Percentiles rank a stretch among this genome's conserved stretches.
Evolutionary conservation across 2,113 vertebrate genomes (phyloP).

Genomic region (Syngnathoides biaculeatus): DNA sequence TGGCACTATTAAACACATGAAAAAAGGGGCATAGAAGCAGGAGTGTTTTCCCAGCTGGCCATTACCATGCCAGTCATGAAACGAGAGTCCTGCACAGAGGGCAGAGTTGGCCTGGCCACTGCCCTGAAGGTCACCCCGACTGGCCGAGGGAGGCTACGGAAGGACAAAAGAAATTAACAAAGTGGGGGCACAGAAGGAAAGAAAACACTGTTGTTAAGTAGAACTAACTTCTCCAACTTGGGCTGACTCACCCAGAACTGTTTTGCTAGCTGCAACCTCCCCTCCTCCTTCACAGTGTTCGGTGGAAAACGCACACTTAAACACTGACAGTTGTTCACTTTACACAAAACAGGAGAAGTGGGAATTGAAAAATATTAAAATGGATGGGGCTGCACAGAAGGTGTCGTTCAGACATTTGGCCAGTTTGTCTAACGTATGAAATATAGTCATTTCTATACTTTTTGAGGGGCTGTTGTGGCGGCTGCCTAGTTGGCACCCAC

Average conservation of each 20-base stretch:
- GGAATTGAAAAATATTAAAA: slow-evolving; percentile 45
- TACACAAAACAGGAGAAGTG: slow-evolving; percentile 13
- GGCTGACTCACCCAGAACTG: slow-evolving; percentile 34
- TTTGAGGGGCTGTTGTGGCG: slow-evolving; percentile 50
- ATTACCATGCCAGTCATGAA: slow-evolving; percentile 52
- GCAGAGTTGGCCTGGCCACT: slow-evolving; percentile 41
- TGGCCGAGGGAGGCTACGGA: slow-evolving; percentile 18
- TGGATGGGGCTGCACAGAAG: slow-evolving; percentile 47
- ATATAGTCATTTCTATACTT: slow-evolving; percentile 41
- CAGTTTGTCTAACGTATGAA: slow-evolving; percentile 25
- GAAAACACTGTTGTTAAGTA: slow-evolving; percentile 8
- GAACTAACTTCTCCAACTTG: slow-evolving; percentile 37
- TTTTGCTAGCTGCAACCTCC: slow-evolving; percentile 14
- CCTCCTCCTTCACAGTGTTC: slow-evolving; percentile 38
- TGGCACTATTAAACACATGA: neutral
- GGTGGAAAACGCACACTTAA: slow-evolving; percentile 41
- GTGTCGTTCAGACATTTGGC: slow-evolving; percentile 28
- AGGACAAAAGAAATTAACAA: slow-evolving; percentile 10
- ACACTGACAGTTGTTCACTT: slow-evolving; percentile 45
- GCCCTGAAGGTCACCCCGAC: slow-evolving; percentile 34
- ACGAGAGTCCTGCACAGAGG: slow-evolving; percentile 46
- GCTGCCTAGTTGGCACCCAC: slow-evolving; percentile 62
- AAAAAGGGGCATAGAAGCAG: slow-evolving; percentile 12
- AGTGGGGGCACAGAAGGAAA: neutral
- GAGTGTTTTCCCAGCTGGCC: slow-evolving; percentile 21